phyloP scores from a whole-genome alignment of 1,140 invertebrate genomes.

The Neomicropteryx cornuta region DNA sequence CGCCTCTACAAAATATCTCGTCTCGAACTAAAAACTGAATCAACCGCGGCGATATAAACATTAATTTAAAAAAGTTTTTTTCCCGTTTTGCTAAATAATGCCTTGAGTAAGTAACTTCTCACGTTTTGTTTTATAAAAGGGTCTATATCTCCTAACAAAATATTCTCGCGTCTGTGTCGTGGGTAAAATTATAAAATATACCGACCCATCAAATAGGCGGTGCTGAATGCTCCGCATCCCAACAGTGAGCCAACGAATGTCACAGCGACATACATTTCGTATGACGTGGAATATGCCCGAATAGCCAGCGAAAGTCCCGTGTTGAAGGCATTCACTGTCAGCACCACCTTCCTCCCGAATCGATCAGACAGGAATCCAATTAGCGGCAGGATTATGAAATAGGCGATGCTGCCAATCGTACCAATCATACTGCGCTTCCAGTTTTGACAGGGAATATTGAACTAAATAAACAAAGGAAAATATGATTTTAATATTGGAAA shows the following conservation, averaged over 20 bases:
- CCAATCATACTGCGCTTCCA: constrained; percentile 54
- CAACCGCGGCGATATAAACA: too few species aligned
- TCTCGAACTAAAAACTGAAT: too few species aligned
- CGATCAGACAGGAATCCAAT: constrained; percentile 46
- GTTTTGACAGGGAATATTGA: constrained; percentile 23
- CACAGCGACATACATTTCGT: constrained; percentile 50
- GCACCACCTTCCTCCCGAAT: constrained; percentile 40
- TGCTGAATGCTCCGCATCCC: constrained; percentile 33
- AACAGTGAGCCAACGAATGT: constrained; percentile 55
- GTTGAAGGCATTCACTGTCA: constrained; percentile 38
- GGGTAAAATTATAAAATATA: too few species aligned
- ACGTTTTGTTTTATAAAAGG: too few species aligned
- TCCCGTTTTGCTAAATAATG: too few species aligned
- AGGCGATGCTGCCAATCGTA: constrained; percentile 49
- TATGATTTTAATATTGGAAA: too few species aligned
- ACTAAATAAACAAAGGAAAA: constrained; percentile 9
- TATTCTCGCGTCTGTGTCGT: too few species aligned
- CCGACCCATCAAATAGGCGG: constrained; percentile 34
- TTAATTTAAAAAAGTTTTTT: too few species aligned
- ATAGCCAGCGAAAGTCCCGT: constrained; percentile 41
- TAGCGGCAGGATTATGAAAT: constrained; percentile 47
- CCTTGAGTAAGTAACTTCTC: too few species aligned
- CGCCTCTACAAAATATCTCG: too few species aligned
- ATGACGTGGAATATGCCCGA: constrained; percentile 52
- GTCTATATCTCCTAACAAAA: too few species aligned